phyloP scores from a whole-genome alignment of 2,113 vertebrate genomes.

The Cyrtonyx montezumae region DNA sequence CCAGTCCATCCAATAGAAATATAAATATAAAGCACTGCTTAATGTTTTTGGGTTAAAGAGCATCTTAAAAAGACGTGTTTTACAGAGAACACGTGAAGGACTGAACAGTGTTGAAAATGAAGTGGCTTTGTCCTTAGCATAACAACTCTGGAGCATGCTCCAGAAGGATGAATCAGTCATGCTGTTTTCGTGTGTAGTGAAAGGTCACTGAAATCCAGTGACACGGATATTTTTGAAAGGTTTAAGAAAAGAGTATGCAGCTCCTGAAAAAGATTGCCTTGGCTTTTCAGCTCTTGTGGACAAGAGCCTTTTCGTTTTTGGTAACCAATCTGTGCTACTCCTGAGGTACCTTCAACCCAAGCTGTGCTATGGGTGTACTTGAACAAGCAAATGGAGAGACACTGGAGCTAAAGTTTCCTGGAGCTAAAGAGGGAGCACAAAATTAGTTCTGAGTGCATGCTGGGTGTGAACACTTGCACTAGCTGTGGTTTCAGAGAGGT shows the following conservation, averaged over 20 bases:
- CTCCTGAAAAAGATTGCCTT: not conserved
- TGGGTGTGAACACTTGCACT: not conserved
- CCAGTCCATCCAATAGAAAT: not conserved
- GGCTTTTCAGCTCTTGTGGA: not conserved
- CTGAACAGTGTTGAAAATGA: not conserved
- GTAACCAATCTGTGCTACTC: not conserved
- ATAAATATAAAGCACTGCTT: not conserved
- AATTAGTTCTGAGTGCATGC: not conserved
- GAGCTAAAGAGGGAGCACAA: not conserved
- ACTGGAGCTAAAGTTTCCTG: too few species aligned
- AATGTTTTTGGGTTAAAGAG: not conserved
- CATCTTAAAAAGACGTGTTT: not conserved
- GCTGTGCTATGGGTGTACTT: accelerated
- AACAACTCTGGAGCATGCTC: not conserved
- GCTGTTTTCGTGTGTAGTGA: not conserved
- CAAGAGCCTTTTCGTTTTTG: not conserved
- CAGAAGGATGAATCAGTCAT: not conserved
- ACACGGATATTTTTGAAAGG: not conserved
- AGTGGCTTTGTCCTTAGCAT: not conserved
- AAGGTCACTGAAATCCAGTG: not conserved
- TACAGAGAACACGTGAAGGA: not conserved
- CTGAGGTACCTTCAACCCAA: not conserved
- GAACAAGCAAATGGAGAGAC: not conserved
- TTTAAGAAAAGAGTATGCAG: not conserved
- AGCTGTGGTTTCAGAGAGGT: not conserved